Base-by-base conservation (phyloP, 2,113 vertebrate genomes). In the Clarias magur region DNA sequence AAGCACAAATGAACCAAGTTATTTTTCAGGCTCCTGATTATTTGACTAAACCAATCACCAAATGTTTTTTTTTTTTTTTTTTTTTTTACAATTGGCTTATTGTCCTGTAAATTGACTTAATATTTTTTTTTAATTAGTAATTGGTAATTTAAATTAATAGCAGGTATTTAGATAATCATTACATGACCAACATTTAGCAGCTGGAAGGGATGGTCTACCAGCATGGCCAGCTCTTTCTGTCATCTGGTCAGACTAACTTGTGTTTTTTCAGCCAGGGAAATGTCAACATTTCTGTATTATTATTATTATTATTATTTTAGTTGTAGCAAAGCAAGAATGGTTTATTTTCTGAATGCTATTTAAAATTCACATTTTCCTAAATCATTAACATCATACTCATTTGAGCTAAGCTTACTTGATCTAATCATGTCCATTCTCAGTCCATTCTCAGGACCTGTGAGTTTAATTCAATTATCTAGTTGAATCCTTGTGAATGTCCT, bases 401-500 rank as follows among this genome's bases (percentile, higher is more conserved):
- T 12, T 59, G 57, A 81, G 79, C 4, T 81, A 62, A 78, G 67
- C 70, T 38, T 16, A 9, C 23, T 21, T 68, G 56, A 80, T 80
- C 48, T 80, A 62, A 57, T 70, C 76, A 88, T 59, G 30, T 38
- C 3, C 42, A 17, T 83, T 68, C 60, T 70, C 75, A 80, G 80
- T 78, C 70, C 70, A n/a, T 85, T n/a, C n/a, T n/a, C n/a, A 56
- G 83, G 72, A 48, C 21, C 56, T 83, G 12, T 59, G 21, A 30
- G 21, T 82, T 76, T 90, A 89, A 89, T 90, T 87, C 70, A 80
- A 87, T 91, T 90, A 87, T 19, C 73, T 86, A 84, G 67, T 67
- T 86, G 57, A 70, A 81, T 75, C 59, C 30, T 67, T 56, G 30
- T 90, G 68, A 89, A 86, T 86, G 84, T 65, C 80, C 89, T 76